Conservation (phyloP, 2,113 vertebrate species). For the Cynopterus brachyotis region DNA sequence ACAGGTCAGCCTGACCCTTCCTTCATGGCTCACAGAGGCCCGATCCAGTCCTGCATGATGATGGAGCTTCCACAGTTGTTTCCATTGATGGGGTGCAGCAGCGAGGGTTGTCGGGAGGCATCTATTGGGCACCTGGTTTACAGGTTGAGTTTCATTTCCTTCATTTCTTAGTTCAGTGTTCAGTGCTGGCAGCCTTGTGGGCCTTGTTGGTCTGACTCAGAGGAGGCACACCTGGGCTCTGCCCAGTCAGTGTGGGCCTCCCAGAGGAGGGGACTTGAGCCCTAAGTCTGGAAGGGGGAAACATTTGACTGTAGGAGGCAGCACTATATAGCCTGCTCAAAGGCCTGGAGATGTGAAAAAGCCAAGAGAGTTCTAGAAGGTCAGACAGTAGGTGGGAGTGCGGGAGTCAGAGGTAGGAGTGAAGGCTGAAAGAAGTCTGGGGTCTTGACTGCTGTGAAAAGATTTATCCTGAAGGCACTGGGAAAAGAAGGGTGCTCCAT, state of each 20-base stretch:
- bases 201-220: background rate
- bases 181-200: background rate
- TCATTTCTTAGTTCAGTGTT: background rate
- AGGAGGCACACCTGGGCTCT: background rate
- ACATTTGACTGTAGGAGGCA: background rate
- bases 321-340: rapidly evolving
- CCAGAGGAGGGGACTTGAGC: background rate
- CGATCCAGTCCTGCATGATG: background rate
- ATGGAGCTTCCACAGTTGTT: background rate
- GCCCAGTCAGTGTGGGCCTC: background rate
- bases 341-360: background rate
- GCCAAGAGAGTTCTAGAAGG: background rate
- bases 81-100: background rate
- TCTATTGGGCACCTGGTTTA: background rate
- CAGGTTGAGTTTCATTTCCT: background rate
- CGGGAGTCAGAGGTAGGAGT: background rate
- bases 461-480: background rate
- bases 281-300: background rate
- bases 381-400: background rate
- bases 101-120: background rate
- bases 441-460: background rate
- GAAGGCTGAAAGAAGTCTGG: background rate
- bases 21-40: background rate
- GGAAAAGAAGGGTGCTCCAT: background rate
- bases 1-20: background rate